Evolutionary conservation across 53 echinoderm and acorn worm species (phyloP).

Genomic region (Apostichopus leukothele): DNA sequence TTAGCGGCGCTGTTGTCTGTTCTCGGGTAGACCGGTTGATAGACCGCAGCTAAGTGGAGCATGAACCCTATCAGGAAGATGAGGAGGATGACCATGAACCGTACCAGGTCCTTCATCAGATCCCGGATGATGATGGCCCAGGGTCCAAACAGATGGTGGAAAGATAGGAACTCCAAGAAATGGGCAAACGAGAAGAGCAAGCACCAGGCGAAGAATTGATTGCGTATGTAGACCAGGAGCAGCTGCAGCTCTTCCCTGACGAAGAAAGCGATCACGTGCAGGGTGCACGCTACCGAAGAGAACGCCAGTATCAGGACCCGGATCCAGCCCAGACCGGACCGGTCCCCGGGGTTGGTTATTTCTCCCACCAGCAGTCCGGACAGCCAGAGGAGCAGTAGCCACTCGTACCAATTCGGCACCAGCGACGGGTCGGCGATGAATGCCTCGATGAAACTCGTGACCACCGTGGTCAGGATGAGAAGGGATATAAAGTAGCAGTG

Average conservation of each 20-base stretch:
- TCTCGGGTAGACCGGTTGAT: slow-evolving; percentile 81
- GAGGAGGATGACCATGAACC: slow-evolving; percentile 94
- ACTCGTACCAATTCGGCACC: slow-evolving; percentile 87
- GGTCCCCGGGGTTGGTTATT: slow-evolving; percentile 86
- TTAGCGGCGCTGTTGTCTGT: background rate
- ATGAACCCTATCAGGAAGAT: slow-evolving; percentile 95
- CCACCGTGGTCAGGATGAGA: slow-evolving; percentile 77
- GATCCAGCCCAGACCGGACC: slow-evolving; percentile 92
- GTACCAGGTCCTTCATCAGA: slow-evolving; percentile 91
- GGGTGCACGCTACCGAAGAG: slow-evolving; percentile 75
- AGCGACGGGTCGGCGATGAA: slow-evolving; percentile 68
- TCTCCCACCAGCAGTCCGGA: slow-evolving; percentile 86
- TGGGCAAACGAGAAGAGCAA: slow-evolving; percentile 83
- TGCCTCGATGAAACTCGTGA: slow-evolving; percentile 77
- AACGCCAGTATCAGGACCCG: slow-evolving; percentile 80
- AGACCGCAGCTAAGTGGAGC: slow-evolving; percentile 92
- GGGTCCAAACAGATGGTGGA: slow-evolving; percentile 95
- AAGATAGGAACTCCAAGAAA: slow-evolving; percentile 88
- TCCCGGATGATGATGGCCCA: slow-evolving; percentile 99
- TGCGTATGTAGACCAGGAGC: slow-evolving; percentile 71
- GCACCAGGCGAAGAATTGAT: slow-evolving; percentile 92
- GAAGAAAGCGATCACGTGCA: slow-evolving; percentile 73
- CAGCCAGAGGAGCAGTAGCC: slow-evolving; percentile 89
- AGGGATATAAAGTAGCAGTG: slow-evolving; percentile 86
- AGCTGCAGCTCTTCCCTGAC: slow-evolving; percentile 40